Base-by-base conservation (phyloP, 2,888 invertebrate species). In the Flexamia atlantica region DNA sequence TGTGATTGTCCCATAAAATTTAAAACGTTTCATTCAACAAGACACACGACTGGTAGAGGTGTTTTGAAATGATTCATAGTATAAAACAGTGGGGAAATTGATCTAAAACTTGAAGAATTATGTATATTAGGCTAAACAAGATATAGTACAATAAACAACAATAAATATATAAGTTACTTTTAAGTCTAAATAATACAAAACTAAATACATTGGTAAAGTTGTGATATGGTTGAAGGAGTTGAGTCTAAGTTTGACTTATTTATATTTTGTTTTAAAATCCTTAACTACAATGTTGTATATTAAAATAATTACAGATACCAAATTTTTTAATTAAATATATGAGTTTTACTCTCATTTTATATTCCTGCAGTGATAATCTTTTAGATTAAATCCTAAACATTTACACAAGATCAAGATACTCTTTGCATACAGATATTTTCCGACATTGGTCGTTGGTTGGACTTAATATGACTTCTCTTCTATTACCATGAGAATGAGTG, bases 121-220 rank as follows among this genome's bases (percentile, higher is more conserved):
- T 40, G 7, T 46, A 46, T 9, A 46, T 46, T n/a, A n/a, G n/a
- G n/a, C n/a, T n/a, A 17, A 46, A 46, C 46, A 46, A 46, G 46
- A 46, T 10, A 46, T 12, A 17, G 46, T 53, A 53, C 10, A n/a
- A 53, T 23, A 53, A 23, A 53, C 53, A 53, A 64, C 64, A 64
- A 64, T 64, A 64, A 64, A 64, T 64, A 64, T 28, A 64, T 64
- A 30, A 28, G 64, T 64, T 64, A 64, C 25, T 64, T 64, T 25
- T 20, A 53, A 57, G 28, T 28, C 28, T 64, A 64, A 28, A 28
- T 64, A 64, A 64, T 64, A 64, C 64, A 64, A 64, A 64, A 64
- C 64, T 64, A 64, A 25, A 64, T 64, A 64, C 64, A 28, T 14
- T 64, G 64, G 64, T 64, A 64, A 53, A 64, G 64, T 64, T 25